Base-by-base conservation (phyloP, 2,113 vertebrate species). In the Clinocottus analis region DNA sequence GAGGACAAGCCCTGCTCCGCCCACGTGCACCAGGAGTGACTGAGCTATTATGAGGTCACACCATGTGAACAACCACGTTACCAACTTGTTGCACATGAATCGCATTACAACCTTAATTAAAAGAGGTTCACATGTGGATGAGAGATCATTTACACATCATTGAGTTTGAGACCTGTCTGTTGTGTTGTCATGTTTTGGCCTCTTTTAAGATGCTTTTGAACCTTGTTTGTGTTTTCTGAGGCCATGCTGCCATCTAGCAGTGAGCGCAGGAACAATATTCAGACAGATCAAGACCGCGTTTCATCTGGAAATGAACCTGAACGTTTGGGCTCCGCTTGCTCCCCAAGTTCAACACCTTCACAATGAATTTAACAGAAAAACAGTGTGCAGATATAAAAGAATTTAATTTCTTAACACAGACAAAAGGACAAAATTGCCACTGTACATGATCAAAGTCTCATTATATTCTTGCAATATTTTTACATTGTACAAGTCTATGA, bases 391-490 rank as follows among this genome's bases (percentile, higher is more conserved):
- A 83, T 81, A 86, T 72, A 79, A 87, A 89, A 77, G 0, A 75
- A 37, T 82, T 85, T 90, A 81, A 81, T 86, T 88, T 77, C 35
- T 75, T 43, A 90, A 81, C 71, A 90, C 58, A 59, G n/a, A 55
- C 33, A 69, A 23, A 37, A 69, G 61, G 35, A 55, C 49, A 69
- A 53, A 33, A 53, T 69, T 10, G 66, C 71, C 10, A 25, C 77
- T 89, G 78, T 81, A 89, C 80, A 85, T 33, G 33, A 47, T 37
- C 71, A 56, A 80, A 84, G 39, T 59, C 55, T 49, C 47, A 45
- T 71, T 80, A 84, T 82, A 78, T 82, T 87, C 70, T 83, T 83
- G 58, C 75, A 67, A 83, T 63, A 88, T 83, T 87, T 43, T 89
- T 83, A 91, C 70, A 86, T 79, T 91, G 51, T 85, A 87, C 79